phyloP scores from a whole-genome alignment of 2,797 vertebrate species.

The Phoebastria nigripes region DNA sequence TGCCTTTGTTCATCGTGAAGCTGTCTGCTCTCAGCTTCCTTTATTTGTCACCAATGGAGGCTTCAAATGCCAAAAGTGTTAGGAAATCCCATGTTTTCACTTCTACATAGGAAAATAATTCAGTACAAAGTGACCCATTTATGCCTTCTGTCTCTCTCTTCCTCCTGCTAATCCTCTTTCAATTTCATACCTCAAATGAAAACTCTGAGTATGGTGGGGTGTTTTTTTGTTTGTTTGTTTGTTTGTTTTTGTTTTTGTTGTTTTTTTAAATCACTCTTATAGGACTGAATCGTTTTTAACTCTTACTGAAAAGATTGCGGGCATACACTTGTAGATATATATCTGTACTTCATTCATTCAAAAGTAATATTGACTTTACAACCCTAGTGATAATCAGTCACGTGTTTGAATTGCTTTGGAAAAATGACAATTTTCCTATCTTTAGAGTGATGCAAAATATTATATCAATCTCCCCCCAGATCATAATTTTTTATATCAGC shows the following conservation, averaged over 20 bases:
- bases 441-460: not conserved
- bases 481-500: not conserved
- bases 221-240: too few relatives aligned
- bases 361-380: not conserved
- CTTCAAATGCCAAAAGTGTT: not conserved
- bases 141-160: not conserved
- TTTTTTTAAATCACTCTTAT: not conserved
- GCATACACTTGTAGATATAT: not conserved
- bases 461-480: not conserved
- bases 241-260: too few relatives aligned
- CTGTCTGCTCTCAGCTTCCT: not conserved
- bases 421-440: not conserved
- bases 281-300: not conserved
- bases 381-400: not conserved
- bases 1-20: not conserved
- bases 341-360: not conserved
- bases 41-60: not conserved
- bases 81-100: not conserved
- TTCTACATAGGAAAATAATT: not conserved
- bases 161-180: not conserved
- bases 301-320: not conserved
- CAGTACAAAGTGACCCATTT: not conserved
- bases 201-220: not conserved
- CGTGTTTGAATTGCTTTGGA: not conserved
- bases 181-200: not conserved